Evolutionary conservation across 2,797 vertebrate species (phyloP), one percentile per base, ranked within the genome.

Genomic region (Acrossocheilus wenchowensis): DNA sequence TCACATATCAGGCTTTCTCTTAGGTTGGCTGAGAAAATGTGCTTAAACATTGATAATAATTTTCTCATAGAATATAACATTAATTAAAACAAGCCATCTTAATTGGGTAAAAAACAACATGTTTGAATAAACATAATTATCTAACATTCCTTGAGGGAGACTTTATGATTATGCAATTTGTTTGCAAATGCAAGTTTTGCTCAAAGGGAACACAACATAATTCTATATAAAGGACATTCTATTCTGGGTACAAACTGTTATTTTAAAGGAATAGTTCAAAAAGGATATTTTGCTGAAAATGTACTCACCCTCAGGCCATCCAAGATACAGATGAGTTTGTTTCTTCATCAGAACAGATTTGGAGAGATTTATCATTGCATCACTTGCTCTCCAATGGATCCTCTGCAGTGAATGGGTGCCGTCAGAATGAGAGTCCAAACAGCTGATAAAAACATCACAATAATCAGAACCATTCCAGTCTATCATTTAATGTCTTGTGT

Each of bases 111-210:
- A 79, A 79, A 78, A 78, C 7, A 21, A 78, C 12, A 36, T 60
- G 52, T 85, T 60, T 80, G 84, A 48, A 62, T 60, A 60, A 80
- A 62, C 52, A 60, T 41, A 62, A 36, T 80, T 72, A 72, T 62
- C 77, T n/a, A 60, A 79, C 52, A 9, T 60, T 85, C 41, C 50
- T 80, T 60, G 11, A 57, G 50, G 77, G 75, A 43, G 4, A n/a
- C 14, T 48, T 66, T 7, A 26, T 26, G 68, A 45, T 85, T 79
- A 80, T 80, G 77, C 19, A 79, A 45, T 23, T 64, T 43, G 57
- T 26, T 41, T 69, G 45, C 48, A n/a, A 82, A 41, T 39, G 30
- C 64, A 81, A 4, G 14, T 48, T 57, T 41, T 79, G 10, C 52
- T 43, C 11, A 60, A 68, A 36, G 64, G 7, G 34, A 62, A 19